Percentiles rank a stretch among this genome's conserved stretches.
These are phyloP conservation scores for Halictus quadricinctus DNA, from an alignment of 2,888 invertebrate species.

Conservation along the genomic window DNA sequence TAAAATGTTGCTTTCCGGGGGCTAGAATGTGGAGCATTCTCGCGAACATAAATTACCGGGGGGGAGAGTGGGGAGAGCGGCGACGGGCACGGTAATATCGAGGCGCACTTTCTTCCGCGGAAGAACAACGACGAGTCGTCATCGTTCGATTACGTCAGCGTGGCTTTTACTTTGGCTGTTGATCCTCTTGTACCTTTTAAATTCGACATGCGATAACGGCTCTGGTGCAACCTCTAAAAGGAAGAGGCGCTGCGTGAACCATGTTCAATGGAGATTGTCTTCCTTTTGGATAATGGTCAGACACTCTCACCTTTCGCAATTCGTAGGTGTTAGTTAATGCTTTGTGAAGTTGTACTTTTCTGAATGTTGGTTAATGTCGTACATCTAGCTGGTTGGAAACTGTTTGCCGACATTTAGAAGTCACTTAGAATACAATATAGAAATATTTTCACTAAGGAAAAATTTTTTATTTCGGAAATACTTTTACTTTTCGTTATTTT, in stretches of 20 bases:
- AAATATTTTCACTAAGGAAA: no score
- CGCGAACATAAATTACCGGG: constrained; percentile 55
- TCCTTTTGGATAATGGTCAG: not conserved
- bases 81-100: constrained; percentile 46
- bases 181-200: not conserved
- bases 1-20: constrained; percentile 61
- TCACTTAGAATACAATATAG: no score
- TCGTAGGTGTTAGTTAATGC: no score
- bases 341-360: no score
- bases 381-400: no score
- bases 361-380: no score
- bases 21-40: constrained; percentile 54
- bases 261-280: not conserved
- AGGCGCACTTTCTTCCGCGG: constrained; percentile 9
- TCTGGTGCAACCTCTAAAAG: not conserved
- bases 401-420: no score
- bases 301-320: not conserved
- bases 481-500: no score
- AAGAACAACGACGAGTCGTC: constrained; percentile 19
- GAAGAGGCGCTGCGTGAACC: not conserved
- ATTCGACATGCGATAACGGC: not conserved
- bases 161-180: not conserved
- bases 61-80: not conserved
- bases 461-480: no score
- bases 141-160: not conserved